Evolutionary conservation across 2,113 vertebrate species (phyloP).

Genomic region (Psilopogon haemacephalus): DNA sequence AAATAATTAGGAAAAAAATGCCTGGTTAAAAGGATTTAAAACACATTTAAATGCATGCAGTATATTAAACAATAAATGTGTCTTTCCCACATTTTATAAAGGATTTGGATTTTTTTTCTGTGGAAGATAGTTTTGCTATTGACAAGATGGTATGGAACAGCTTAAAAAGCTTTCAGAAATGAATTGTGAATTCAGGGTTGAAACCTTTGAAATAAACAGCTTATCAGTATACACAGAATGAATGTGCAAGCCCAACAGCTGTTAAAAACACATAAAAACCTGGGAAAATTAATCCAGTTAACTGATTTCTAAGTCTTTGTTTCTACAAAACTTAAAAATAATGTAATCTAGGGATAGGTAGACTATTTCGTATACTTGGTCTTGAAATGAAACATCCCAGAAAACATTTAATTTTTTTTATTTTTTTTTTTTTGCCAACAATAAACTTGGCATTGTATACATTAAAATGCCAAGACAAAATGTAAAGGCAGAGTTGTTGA

Average conservation of each 20-base stretch:
- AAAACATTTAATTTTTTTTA: background rate
- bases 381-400: background rate
- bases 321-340: background rate
- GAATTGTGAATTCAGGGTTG: background rate
- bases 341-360: background rate
- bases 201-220: background rate
- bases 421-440: background rate
- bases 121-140: background rate
- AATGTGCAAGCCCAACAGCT: background rate
- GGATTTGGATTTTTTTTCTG: background rate
- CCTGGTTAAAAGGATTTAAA: conserved; percentile 18
- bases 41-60: background rate
- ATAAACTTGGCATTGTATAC: background rate
- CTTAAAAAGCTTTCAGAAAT: conserved; percentile 17
- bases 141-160: background rate
- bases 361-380: background rate
- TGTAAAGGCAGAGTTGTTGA: background rate
- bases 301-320: background rate
- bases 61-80: background rate
- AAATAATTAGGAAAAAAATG: background rate
- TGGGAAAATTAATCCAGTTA: background rate
- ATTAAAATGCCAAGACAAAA: background rate
- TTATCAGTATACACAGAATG: background rate
- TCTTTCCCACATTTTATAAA: background rate
- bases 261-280: background rate